Percentiles rank a stretch among this genome's conserved stretches.
Evolutionary conservation across 2,113 vertebrate species (phyloP).

Genomic region (Eurypyga helias): DNA sequence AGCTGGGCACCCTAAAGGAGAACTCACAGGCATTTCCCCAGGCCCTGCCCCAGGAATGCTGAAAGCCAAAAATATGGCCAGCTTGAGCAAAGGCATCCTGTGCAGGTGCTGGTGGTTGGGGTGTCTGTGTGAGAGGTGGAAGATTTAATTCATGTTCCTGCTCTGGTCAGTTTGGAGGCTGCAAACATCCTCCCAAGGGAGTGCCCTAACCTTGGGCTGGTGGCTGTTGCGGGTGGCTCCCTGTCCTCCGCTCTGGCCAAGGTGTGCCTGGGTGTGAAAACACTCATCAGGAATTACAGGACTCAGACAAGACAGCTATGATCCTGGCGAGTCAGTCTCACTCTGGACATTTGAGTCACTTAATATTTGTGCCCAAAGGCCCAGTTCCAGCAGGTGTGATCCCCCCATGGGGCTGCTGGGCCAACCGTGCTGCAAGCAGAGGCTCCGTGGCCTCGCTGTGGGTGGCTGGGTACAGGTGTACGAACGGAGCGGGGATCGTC

Average conservation of each 20-base stretch:
- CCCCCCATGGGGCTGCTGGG: neutral
- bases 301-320: neutral
- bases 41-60: neutral
- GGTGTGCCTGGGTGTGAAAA: neutral
- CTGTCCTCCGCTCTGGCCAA: neutral
- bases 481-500: neutral
- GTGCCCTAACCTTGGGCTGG: neutral
- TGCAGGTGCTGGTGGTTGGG: neutral
- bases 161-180: neutral
- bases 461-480: neutral
- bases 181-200: neutral
- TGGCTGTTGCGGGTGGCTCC: neutral
- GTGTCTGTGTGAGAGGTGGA: neutral
- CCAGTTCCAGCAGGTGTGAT: neutral
- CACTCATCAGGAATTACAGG: neutral
- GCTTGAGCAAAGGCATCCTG: neutral
- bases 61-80: neutral
- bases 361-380: neutral
- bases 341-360: neutral
- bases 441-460: neutral
- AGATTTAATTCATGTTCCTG: neutral
- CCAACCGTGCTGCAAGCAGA: fast-evolving
- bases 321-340: neutral
- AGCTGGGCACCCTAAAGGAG: neutral
- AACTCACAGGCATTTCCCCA: neutral